Conservation (phyloP, 1,140 invertebrate genomes). For the Xylocopa sonorina region DNA sequence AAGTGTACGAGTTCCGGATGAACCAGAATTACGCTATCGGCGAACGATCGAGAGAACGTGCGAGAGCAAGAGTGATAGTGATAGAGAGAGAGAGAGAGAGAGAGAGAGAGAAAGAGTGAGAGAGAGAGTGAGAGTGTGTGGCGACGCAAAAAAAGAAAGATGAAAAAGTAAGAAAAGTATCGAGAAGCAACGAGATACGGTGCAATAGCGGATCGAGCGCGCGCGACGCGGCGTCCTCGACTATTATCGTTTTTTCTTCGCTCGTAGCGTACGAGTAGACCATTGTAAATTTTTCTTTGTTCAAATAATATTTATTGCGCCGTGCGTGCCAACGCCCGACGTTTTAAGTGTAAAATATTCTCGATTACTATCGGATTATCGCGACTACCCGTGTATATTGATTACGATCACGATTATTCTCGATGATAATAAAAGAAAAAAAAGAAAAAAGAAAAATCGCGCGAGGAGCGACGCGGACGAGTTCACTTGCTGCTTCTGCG, state of each 20-base stretch:
- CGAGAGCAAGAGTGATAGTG: constrained; percentile 12
- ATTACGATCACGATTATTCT: constrained; percentile 75
- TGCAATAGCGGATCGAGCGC: constrained; percentile 73
- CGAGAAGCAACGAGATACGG: constrained; percentile 65
- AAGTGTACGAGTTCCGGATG: constrained; percentile 44
- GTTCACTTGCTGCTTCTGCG: background rate
- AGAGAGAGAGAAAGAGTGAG: too few relatives aligned
- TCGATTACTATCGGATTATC: constrained; percentile 79
- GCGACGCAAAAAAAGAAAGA: background rate
- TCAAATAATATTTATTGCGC: constrained; percentile 80
- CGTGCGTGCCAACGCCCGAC: constrained; percentile 74
- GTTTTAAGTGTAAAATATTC: constrained; percentile 81
- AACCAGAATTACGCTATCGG: background rate
- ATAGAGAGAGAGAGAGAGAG: too few relatives aligned
- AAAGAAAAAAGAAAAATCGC: constrained; percentile 6
- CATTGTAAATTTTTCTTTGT: constrained; percentile 79
- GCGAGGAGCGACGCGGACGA: background rate
- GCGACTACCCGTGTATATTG: constrained; percentile 80
- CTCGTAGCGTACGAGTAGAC: constrained; percentile 61
- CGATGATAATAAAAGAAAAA: constrained; percentile 44
- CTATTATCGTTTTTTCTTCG: constrained; percentile 55
- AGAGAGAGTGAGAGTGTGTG: too few relatives aligned
- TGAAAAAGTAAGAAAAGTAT: constrained; percentile 10
- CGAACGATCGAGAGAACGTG: background rate
- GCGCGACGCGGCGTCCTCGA: constrained; percentile 40